Conservation (phyloP, 1,140 invertebrate genomes). For the Drosophila bipectinata region DNA sequence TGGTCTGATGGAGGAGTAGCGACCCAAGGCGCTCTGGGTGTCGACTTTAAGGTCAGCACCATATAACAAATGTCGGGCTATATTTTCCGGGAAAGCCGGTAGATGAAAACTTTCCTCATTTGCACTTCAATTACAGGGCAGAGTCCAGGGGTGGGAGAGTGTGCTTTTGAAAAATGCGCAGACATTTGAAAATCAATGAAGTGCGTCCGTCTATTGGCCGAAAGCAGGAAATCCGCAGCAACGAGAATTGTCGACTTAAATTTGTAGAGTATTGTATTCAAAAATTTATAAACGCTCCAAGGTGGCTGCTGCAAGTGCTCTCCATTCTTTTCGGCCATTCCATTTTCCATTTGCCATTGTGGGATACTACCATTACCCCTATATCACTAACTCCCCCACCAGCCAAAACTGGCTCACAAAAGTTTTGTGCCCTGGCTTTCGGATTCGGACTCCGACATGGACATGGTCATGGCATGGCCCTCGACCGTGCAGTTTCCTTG, state of each 20-base stretch:
- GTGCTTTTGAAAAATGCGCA: conserved; percentile 41
- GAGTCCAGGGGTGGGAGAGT: conserved; percentile 14
- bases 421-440: conserved; percentile 25
- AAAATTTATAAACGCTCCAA: conserved; percentile 63
- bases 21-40: conserved; percentile 14
- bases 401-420: conserved; percentile 14
- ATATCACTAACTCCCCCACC: no score
- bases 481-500: conserved; percentile 49
- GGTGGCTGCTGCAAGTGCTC: conserved; percentile 36
- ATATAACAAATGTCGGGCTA: conserved; percentile 66
- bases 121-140: conserved; percentile 71
- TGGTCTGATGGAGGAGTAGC: conserved; percentile 10
- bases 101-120: conserved; percentile 71
- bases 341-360: conserved; percentile 18
- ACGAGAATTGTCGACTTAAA: conserved; percentile 25
- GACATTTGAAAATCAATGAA: conserved; percentile 72
- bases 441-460: conserved; percentile 30
- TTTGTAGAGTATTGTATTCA: conserved; percentile 70
- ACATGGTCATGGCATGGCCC: conserved; percentile 18
- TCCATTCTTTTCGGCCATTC: conserved; percentile 8
- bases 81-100: conserved; percentile 35
- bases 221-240: conserved; percentile 16
- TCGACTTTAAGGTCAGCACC: conserved; percentile 62
- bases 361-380: background rate
- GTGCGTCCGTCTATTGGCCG: conserved; percentile 66